Conservation (phyloP, 2,888 invertebrate species). For the Pasiphila rectangulata region DNA sequence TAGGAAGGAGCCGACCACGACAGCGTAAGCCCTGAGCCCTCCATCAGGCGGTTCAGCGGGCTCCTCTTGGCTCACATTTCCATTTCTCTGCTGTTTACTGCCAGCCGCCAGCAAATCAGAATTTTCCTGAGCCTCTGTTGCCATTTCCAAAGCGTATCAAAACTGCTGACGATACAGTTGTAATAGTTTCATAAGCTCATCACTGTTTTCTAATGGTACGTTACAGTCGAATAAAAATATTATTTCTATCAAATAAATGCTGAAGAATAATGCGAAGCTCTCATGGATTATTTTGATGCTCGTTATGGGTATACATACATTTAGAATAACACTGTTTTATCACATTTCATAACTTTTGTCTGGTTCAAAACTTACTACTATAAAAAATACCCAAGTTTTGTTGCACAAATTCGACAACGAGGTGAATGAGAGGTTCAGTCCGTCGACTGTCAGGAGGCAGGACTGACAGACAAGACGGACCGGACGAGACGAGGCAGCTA, state of each 20-base stretch:
- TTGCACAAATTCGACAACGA: background rate
- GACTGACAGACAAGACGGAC: no score
- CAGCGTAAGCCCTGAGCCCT: slow-evolving; percentile 88
- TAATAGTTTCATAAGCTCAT: slow-evolving; percentile 37
- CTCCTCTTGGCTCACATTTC: slow-evolving; percentile 38
- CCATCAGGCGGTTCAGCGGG: slow-evolving; percentile 84
- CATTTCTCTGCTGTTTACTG: slow-evolving; percentile 48
- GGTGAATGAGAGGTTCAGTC: background rate
- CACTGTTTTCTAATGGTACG: slow-evolving; percentile 31
- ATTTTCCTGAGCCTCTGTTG: slow-evolving; percentile 54
- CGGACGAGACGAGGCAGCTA: no score
- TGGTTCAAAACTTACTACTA: slow-evolving; percentile 12
- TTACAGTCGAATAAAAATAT: slow-evolving; percentile 3
- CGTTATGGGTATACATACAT: slow-evolving; percentile 1
- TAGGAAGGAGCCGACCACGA: slow-evolving; percentile 91
- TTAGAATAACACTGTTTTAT: background rate
- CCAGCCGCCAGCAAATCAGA: slow-evolving; percentile 54
- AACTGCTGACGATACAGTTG: slow-evolving; percentile 30
- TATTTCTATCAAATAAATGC: slow-evolving; percentile 11
- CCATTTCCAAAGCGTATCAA: slow-evolving; percentile 46
- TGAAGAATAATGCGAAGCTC: background rate
- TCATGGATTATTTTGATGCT: background rate
- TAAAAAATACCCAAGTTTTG: background rate
- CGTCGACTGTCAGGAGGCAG: background rate
- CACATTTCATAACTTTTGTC: background rate